phyloP scores from a whole-genome alignment of 2,113 vertebrate genomes.

The Xenus cinereus region DNA sequence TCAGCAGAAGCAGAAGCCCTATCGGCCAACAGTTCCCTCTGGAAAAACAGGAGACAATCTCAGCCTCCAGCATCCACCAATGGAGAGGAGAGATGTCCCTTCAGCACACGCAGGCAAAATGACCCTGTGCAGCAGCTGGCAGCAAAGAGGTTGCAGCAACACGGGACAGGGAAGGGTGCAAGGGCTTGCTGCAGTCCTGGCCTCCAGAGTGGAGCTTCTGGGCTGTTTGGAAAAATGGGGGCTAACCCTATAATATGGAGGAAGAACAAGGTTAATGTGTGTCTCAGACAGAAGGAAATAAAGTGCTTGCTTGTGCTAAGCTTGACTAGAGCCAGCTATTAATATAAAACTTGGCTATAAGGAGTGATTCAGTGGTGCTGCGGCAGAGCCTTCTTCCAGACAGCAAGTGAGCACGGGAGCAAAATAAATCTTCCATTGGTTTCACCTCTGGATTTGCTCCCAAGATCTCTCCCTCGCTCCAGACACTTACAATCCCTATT shows the following conservation, averaged over 20 bases:
- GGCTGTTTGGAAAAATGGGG: not conserved
- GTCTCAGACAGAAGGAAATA: not conserved
- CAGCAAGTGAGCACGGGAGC: not conserved
- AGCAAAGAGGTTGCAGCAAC: not conserved
- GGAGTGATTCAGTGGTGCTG: not conserved
- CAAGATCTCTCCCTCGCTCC: not conserved
- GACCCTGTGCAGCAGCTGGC: not conserved
- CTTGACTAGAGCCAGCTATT: conserved; percentile 11
- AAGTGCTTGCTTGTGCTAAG: not conserved
- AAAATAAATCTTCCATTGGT: conserved; percentile 7
- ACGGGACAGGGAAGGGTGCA: accelerated
- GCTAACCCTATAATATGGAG: not conserved
- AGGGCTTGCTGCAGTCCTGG: not conserved
- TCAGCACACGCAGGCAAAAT: not conserved
- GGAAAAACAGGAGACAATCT: not conserved
- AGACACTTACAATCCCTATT: not conserved
- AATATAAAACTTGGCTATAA: conserved; percentile 7
- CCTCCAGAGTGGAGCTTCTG: not conserved
- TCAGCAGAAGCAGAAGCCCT: not conserved
- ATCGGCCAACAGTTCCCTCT: not conserved
- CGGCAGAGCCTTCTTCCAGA: not conserved
- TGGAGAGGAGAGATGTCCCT: not conserved
- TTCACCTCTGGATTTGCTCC: conserved; percentile 19
- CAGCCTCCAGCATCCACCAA: not conserved
- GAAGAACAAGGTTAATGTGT: conserved; percentile 3